These are phyloP conservation scores for Caenorhabditis sp. DNA, from an alignment of 2,888 invertebrate genomes.

Conservation along the genomic window DNA sequence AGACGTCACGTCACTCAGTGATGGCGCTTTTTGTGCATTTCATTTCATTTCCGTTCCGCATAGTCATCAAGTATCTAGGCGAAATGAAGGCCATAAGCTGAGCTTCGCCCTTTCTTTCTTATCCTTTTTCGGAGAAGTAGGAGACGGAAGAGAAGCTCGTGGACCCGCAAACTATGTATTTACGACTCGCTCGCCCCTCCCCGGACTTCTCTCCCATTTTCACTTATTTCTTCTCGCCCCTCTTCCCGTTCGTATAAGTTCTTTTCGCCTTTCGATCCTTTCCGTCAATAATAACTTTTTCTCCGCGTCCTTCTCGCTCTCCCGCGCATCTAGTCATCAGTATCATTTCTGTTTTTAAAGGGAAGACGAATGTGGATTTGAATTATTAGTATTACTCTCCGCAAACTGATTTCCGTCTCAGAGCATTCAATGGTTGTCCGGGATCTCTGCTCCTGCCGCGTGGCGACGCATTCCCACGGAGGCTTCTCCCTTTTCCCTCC, in stretches of 20 bases:
- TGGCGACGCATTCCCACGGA: slow-evolving; percentile 16
- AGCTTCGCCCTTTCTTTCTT: slow-evolving; percentile 14
- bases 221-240: slow-evolving; percentile 22
- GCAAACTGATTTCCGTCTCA: too few species aligned
- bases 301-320: neutral
- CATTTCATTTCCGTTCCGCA: neutral
- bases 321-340: neutral
- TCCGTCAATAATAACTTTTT: slow-evolving; percentile 20
- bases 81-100: slow-evolving; percentile 39
- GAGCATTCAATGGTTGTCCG: slow-evolving; percentile 1
- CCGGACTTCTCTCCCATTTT: slow-evolving; percentile 19
- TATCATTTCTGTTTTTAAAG: neutral
- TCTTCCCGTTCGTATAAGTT: slow-evolving; percentile 12
- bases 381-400: neutral
- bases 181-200: slow-evolving; percentile 33
- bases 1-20: neutral
- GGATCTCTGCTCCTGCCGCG: neutral
- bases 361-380: neutral
- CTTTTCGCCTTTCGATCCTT: slow-evolving; percentile 16
- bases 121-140: slow-evolving; percentile 25
- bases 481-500: neutral
- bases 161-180: slow-evolving; percentile 51
- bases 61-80: slow-evolving; percentile 15
- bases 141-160: slow-evolving; percentile 1
- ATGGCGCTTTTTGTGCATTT: neutral